Evolutionary conservation across 2,797 vertebrate genomes (phyloP), one percentile per base, ranked within the genome.

Genomic region (Lindbergichthys nudifrons): DNA sequence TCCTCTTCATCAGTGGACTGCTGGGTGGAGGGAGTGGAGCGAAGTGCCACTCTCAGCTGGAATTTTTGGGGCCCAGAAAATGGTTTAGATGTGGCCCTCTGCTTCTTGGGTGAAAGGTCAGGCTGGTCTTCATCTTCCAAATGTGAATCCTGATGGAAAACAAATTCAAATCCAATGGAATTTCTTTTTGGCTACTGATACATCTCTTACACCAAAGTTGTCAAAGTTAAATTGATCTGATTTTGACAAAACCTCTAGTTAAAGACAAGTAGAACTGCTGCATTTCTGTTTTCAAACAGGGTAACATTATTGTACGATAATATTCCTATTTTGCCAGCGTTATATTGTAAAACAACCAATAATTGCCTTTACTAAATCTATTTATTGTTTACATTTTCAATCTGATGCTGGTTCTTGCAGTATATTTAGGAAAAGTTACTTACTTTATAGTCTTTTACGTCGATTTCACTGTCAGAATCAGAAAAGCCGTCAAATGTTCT

Each of bases 401-500:
- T 45, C 6, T 14, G 1, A 14, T 26, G 8, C 10, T 30, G 13
- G 5, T 1, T 66, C 41, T 48, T 18, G 10, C 3, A 23, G 48
- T 1, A 4, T 42, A 4, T 7, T 51, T 12, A 18, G 39, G 11
- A 3, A 2, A 23, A 9, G 21, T 16, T 0, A 52, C 52, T 65
- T 42, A 94, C 93, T 82, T 80, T 48, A 2, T 78, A 11, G 5
- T 21, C 58, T 14, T 46, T 13, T 23, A 79, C 69, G 21, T 45
- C 65, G 2, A 90, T 18, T 43, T 94, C 94, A 45, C 23, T 26
- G 47, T 93, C 92, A 26, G 92, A 89, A 47, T 93, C 92, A 26
- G 92, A 89, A 87, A 94, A 95, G 2, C 94, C 94, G 2, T 91
- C 21, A 92, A 95, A 95, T 12, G 92, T 91, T 14, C 26, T 15